Conservation (phyloP, 1,140 invertebrate species). For the Lepidostoma basale region DNA sequence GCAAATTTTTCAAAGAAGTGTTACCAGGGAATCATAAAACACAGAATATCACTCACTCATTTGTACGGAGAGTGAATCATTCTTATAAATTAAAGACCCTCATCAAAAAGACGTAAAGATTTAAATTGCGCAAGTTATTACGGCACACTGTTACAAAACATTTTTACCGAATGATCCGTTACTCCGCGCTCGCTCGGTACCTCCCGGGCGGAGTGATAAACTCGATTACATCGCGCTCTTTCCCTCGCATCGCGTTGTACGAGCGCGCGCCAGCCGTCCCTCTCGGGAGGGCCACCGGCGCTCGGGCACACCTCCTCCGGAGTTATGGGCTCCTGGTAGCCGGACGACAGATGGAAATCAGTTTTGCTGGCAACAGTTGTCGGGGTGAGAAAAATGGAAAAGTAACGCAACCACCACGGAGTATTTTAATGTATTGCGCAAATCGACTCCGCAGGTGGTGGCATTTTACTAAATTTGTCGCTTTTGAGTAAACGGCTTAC, state of each 20-base stretch:
- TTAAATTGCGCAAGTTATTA: neutral
- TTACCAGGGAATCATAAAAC: too few species aligned
- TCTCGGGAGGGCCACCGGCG: conserved; percentile 7
- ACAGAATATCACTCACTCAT: too few species aligned
- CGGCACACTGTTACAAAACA: neutral
- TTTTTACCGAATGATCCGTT: neutral
- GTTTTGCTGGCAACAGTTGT: neutral
- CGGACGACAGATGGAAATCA: conserved; percentile 33
- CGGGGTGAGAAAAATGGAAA: conserved; percentile 29
- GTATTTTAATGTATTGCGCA: neutral
- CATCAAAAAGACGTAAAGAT: too few species aligned
- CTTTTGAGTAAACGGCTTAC: neutral
- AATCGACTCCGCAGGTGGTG: neutral
- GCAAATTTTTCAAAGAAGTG: too few species aligned
- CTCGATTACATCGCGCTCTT: neutral
- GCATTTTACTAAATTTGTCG: conserved; percentile 15
- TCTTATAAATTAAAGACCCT: too few species aligned
- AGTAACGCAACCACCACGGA: conserved; percentile 6
- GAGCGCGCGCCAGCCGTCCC: conserved; percentile 1
- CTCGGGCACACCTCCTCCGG: conserved; percentile 20
- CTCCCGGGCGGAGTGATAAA: neutral
- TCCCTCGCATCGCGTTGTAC: neutral
- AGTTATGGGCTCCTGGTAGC: conserved; percentile 25
- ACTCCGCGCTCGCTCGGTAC: neutral
- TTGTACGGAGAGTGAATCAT: too few species aligned